These are phyloP conservation scores for Subacronicta megacephala DNA, from an alignment of 2,888 invertebrate species.

Conservation along the genomic window DNA sequence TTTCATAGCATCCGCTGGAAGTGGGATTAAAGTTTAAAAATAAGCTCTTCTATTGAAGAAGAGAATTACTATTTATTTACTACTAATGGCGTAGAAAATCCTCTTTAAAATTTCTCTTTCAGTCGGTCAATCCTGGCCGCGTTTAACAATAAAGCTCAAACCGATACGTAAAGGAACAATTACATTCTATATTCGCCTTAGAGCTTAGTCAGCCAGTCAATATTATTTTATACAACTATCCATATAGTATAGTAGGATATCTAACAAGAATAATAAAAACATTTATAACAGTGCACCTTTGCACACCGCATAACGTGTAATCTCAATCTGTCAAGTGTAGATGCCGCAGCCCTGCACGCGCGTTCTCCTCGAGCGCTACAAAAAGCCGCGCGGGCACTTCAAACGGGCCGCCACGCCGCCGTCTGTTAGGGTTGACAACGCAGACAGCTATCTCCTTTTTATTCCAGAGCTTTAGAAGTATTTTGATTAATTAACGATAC, in stretches of 20 bases:
- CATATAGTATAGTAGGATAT: not conserved
- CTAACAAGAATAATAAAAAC: not conserved
- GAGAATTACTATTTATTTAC: too few species aligned
- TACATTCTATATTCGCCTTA: too few species aligned
- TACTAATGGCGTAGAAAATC: too few species aligned
- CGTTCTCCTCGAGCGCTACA: conserved; percentile 50
- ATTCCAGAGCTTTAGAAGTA: conserved; percentile 37
- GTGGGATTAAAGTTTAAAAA: not conserved
- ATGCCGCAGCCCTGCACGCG: conserved; percentile 48
- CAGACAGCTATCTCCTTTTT: conserved; percentile 27
- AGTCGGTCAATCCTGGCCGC: too few species aligned
- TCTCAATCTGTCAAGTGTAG: conserved; percentile 59
- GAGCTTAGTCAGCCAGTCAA: too few species aligned
- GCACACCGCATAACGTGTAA: conserved; percentile 31
- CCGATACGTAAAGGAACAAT: too few species aligned
- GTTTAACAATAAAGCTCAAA: too few species aligned
- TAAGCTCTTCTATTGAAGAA: too few species aligned
- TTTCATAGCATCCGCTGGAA: too few species aligned
- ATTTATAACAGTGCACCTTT: conserved; percentile 14
- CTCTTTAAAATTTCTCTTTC: too few species aligned
- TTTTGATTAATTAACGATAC: conserved; percentile 56
- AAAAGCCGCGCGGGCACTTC: conserved; percentile 61
- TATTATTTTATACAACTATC: not conserved
- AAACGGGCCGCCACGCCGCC: conserved; percentile 53
- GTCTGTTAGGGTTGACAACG: conserved; percentile 57